These are phyloP conservation scores for Theonella swinhoei DNA, from an alignment of 37 sponge, comb jelly and placozoan genomes.

Conservation along the genomic window DNA sequence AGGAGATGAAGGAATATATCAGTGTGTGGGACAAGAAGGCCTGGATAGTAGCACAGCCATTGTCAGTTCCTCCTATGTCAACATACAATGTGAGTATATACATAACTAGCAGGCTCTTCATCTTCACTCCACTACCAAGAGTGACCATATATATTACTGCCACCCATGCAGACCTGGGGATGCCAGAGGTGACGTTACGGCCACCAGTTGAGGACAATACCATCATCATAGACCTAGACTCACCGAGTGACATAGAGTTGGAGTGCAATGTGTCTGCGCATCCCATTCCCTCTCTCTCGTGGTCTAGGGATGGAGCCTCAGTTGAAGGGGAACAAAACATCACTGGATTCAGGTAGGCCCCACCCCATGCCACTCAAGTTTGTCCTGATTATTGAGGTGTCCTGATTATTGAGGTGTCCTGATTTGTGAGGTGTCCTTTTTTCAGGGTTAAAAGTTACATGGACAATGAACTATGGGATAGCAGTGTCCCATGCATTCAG, in stretches of 20 bases:
- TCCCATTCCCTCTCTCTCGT: background rate
- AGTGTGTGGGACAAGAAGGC: background rate
- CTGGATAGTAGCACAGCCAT: background rate
- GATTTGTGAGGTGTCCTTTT: too few relatives aligned
- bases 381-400: too few relatives aligned
- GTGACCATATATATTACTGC: too few relatives aligned
- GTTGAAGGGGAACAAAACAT: background rate
- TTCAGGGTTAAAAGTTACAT: too few relatives aligned
- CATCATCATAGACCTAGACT: background rate
- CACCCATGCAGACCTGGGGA: too few relatives aligned
- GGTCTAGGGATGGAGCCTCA: background rate
- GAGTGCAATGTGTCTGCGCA: background rate
- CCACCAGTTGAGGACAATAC: background rate
- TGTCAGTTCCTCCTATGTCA: background rate
- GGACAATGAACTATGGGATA: too few relatives aligned
- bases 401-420: too few relatives aligned
- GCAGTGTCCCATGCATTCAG: background rate
- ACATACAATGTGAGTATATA: background rate
- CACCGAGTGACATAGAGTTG: background rate
- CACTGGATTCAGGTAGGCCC: background rate
- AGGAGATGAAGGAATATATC: background rate
- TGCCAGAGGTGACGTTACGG: too few relatives aligned
- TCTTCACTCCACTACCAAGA: too few relatives aligned
- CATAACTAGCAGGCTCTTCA: background rate
- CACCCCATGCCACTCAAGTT: background rate